Evolutionary conservation across 2,888 invertebrate species (phyloP).

Genomic region (Pimpla rufipes): DNA sequence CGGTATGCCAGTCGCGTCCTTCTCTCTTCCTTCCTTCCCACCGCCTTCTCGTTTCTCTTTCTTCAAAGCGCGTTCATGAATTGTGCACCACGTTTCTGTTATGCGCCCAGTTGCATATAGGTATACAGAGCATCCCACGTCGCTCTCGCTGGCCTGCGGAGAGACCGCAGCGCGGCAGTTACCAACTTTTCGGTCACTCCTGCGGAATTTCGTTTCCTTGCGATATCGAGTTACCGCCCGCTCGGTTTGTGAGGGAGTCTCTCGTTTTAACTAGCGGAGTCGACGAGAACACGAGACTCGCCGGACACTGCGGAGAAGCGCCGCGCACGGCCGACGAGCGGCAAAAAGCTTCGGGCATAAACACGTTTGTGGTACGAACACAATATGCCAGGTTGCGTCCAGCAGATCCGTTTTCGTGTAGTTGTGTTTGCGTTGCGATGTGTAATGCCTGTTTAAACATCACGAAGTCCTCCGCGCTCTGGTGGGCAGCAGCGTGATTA

Average conservation of each 20-base stretch:
- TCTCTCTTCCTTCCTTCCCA: constrained; percentile 10
- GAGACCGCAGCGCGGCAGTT: constrained; percentile 55
- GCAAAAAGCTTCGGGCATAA: constrained; percentile 53
- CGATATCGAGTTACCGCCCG: constrained; percentile 52
- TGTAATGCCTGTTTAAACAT: not conserved
- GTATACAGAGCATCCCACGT: too few species aligned
- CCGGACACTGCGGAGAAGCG: constrained; percentile 34
- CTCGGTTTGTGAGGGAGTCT: constrained; percentile 42
- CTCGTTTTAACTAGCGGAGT: constrained; percentile 55
- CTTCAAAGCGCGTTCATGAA: constrained; percentile 38
- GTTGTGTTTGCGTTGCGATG: not conserved
- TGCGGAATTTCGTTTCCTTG: constrained; percentile 60
- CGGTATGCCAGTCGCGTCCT: constrained; percentile 33
- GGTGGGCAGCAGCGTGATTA: too few species aligned
- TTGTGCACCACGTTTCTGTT: constrained; percentile 33
- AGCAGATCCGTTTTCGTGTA: not conserved
- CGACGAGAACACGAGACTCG: constrained; percentile 59
- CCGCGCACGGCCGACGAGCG: constrained; percentile 46
- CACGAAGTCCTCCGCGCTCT: too few species aligned
- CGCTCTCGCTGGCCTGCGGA: constrained; percentile 2
- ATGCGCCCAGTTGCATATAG: not conserved
- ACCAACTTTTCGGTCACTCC: constrained; percentile 64
- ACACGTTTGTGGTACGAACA: constrained; percentile 32
- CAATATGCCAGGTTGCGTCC: not conserved
- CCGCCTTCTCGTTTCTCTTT: not conserved